phyloP scores from a whole-genome alignment of 2,113 vertebrate species.

The Pomatorhinus ruficollis region DNA sequence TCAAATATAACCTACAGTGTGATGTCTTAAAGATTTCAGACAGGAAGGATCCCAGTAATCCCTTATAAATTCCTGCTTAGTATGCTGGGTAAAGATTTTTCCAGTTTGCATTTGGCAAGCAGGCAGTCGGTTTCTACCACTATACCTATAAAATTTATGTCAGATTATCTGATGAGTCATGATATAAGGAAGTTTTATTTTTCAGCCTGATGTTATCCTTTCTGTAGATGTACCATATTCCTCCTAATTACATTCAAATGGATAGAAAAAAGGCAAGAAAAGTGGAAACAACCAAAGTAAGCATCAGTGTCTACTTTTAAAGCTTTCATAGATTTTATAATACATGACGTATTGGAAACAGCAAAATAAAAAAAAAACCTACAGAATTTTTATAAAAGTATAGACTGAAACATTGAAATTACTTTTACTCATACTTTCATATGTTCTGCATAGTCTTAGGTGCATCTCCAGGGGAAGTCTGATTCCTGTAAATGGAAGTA shows the following conservation, averaged over 20 bases:
- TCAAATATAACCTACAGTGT: not conserved
- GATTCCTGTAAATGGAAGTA: not conserved
- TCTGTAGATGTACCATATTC: not conserved
- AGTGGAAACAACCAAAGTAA: not conserved
- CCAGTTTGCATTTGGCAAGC: not conserved
- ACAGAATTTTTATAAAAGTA: not conserved
- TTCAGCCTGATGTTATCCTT: not conserved
- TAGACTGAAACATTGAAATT: not conserved
- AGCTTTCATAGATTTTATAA: not conserved
- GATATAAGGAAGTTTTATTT: not conserved
- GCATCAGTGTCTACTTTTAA: not conserved
- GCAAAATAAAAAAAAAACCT: not conserved
- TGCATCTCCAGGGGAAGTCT: not conserved
- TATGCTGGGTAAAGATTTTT: not conserved
- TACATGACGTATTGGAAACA: not conserved
- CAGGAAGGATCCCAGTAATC: not conserved
- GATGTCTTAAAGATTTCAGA: not conserved
- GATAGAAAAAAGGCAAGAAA: not conserved
- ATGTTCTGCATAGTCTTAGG: not conserved
- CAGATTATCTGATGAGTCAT: not conserved
- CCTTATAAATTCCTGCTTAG: not conserved
- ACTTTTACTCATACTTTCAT: not conserved
- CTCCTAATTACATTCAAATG: not conserved
- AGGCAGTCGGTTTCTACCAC: not conserved
- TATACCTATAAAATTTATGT: not conserved